Evolutionary conservation across 1,140 invertebrate genomes (phyloP).

Genomic region (Coptotermes formosanus): DNA sequence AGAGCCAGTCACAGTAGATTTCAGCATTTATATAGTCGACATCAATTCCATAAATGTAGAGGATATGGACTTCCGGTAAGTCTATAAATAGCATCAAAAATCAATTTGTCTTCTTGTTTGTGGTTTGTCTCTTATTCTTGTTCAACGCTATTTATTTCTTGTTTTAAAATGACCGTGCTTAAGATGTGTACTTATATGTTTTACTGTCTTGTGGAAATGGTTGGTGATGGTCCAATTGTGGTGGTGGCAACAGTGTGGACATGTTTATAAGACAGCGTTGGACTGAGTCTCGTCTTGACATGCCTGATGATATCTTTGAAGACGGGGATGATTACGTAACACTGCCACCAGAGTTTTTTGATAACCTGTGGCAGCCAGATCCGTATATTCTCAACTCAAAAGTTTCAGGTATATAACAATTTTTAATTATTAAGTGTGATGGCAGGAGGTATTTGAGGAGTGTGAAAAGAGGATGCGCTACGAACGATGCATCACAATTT

Average conservation of each 20-base stretch:
- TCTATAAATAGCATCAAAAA: background rate
- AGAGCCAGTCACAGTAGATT: conserved; percentile 67
- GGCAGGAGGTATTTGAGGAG: too few relatives aligned
- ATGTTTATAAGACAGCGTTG: conserved; percentile 81
- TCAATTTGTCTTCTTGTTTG: background rate
- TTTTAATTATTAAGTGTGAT: background rate
- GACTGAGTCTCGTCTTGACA: conserved; percentile 70
- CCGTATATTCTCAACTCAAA: conserved; percentile 84
- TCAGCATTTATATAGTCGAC: conserved; percentile 77
- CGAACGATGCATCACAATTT: too few relatives aligned
- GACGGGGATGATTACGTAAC: conserved; percentile 75
- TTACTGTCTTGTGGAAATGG: background rate
- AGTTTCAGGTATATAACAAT: conserved; percentile 62
- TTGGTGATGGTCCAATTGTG: conserved; percentile 1
- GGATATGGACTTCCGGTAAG: conserved; percentile 81
- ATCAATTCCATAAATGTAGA: conserved; percentile 84
- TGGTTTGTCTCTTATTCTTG: background rate
- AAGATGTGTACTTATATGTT: background rate
- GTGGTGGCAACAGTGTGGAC: conserved; percentile 61
- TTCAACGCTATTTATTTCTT: background rate
- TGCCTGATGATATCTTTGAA: conserved; percentile 71
- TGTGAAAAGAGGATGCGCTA: too few relatives aligned
- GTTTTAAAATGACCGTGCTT: background rate
- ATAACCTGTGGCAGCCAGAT: conserved; percentile 83
- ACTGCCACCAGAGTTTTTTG: conserved; percentile 73